Evolutionary conservation across 2,797 vertebrate species (phyloP), one percentile per base, ranked within the genome.

Genomic region (Macropodus opercularis): DNA sequence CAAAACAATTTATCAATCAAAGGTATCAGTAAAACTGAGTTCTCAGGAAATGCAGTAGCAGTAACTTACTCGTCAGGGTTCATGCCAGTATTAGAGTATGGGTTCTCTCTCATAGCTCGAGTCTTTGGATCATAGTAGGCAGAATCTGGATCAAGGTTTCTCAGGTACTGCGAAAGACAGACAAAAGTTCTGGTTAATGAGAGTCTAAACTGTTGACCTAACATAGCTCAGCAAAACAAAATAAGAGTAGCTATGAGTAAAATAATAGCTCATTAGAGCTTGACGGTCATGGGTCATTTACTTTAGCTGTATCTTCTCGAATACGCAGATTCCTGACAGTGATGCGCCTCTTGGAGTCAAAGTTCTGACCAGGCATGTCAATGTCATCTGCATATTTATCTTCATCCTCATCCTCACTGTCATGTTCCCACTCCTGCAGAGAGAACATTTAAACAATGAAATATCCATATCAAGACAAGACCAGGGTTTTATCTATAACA

Each of bases 361-460:
- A 99, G 91, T 99, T 99, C 90, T 99, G 97, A 39, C 98, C 98
- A 0, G 98, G 97, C 97, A 99, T 99, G 81, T 99, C 98, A n/a
- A 99, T 95, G 69, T 99, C 98, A 83, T 99, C 98, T 23, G 96
- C 96, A 0, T 99, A 99, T 83, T 99, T 99, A 76, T 99, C 98
- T 86, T 99, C 98, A 87, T 99, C 98, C 57, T 99, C 97, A 61
- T 96, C 97, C 73, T 99, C 98, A 31, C 97, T 99, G 85, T 98
- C 94, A 57, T 95, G 96, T 80, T 99, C 98, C 59, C 94, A 88
- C 81, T 98, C 95, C 96, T 98, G 80, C 67, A 35, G 24, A 40
- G 13, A 67, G 24, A 50, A 12, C 1, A 69, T 35, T 40, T 1
- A 38, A 32, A 15, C 0, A n/a, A n/a, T 27, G 38, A 8, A 24